Conservation (phyloP, 2,888 invertebrate species). For the Tipula vernalis region DNA sequence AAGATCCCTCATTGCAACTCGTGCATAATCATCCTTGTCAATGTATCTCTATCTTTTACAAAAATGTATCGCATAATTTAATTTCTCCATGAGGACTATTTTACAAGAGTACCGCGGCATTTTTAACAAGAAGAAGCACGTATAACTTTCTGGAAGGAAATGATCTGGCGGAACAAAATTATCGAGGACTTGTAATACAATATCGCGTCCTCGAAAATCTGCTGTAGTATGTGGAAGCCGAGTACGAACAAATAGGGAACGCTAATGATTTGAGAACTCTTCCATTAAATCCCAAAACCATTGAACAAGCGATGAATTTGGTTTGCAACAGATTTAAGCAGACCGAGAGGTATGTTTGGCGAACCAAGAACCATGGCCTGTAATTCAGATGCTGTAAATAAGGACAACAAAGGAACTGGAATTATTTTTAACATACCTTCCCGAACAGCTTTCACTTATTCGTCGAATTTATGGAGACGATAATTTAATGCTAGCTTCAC, state of each 20-base stretch:
- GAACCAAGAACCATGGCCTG: slow-evolving; percentile 96
- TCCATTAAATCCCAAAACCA: slow-evolving; percentile 99
- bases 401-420: slow-evolving; percentile 79
- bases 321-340: slow-evolving; percentile 88
- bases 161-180: slow-evolving; percentile 93
- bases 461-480: slow-evolving; percentile 46
- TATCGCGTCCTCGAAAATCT: slow-evolving; percentile 89
- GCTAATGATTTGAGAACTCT: slow-evolving; percentile 85
- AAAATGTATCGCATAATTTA: slow-evolving; percentile 90
- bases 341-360: slow-evolving; percentile 82
- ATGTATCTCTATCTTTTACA: slow-evolving; percentile 98
- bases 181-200: slow-evolving; percentile 89
- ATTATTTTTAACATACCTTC: slow-evolving; percentile 90
- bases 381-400: slow-evolving; percentile 84
- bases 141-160: slow-evolving; percentile 94
- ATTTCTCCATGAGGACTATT: slow-evolving; percentile 49
- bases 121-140: slow-evolving; percentile 94
- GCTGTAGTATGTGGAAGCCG: slow-evolving; percentile 85
- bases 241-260: slow-evolving; percentile 84
- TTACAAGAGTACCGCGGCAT: slow-evolving; percentile 96
- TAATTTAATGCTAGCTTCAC: slow-evolving; percentile 83
- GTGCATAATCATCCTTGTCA: slow-evolving; percentile 92
- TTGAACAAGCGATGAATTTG: slow-evolving; percentile 71
- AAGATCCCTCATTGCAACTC: slow-evolving; percentile 63
- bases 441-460: slow-evolving; percentile 69